Evolutionary conservation across 2,888 invertebrate species (phyloP), one percentile per base, ranked within the genome.

Genomic region (Drosophila peninsularis): DNA sequence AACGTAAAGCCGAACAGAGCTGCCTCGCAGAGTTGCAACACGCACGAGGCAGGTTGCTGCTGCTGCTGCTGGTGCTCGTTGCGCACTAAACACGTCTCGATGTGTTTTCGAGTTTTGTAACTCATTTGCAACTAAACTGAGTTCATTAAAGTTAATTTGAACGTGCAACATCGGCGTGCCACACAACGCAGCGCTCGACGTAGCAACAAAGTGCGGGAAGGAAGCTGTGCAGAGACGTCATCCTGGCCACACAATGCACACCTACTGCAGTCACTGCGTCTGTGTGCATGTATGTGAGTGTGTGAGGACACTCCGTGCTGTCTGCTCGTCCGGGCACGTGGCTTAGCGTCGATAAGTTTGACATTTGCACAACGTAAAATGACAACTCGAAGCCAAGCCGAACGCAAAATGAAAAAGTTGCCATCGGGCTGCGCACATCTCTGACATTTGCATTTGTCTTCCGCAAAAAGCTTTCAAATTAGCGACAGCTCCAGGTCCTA

Each of bases 111-210:
- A 88, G 84, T 85, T 85, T 86, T 85, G 84, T 85, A 85, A 85
- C 84, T 85, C 84, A 85, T 85, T 85, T 85, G 84, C 88, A 85
- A 85, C 84, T 88, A 85, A 85, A 85, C 84, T 85, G 87, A 88
- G 84, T 85, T 85, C 84, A 85, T 85, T 88, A 85, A 88, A 85
- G 88, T 85, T 85, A 85, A 85, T 85, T 86, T 83, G 87, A 86
- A 85, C 88, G 87, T 85, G 84, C 84, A 86, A 71, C 84, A 85
- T 83, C 73, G 88, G 83, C 77, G 62, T 88, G 84, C 84, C 83
- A 86, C 75, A 82, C 74, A 72, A 52, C 54, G 44, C 37, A 34
- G 49, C 83, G 83, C 75, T 80, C 74, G 68, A 52, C 54, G 44
- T 32, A 34, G 49, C 65, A 37, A 63, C 36, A 47, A 57, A 60